A percentile compares a stretch with the other conserved stretches of the same genome.
phyloP scores from a whole-genome alignment of 2,888 invertebrate species.

The Parnassius smintheus region DNA sequence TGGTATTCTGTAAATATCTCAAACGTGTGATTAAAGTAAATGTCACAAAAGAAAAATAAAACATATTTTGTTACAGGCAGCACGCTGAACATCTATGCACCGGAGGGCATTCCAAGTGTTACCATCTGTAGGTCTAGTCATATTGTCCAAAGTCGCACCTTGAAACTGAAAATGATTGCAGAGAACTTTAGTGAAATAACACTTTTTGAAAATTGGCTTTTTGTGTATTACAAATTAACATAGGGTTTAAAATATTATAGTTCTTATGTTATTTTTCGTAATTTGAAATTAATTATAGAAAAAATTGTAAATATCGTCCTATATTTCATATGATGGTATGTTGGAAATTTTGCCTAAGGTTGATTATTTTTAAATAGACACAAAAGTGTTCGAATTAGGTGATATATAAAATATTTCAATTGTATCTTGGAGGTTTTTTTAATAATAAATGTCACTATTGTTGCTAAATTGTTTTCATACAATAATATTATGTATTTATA shows the following conservation, averaged over 20 bases:
- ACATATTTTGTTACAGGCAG: conserved; percentile 18
- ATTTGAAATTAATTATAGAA: conserved; percentile 39
- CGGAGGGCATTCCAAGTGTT: conserved; percentile 5
- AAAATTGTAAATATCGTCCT: conserved; percentile 48
- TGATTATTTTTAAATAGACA: conserved; percentile 29
- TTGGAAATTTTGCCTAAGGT: conserved; percentile 34
- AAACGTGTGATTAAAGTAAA: no score
- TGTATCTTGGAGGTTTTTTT: not conserved
- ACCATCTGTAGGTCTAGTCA: conserved; percentile 35
- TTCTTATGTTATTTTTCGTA: conserved; percentile 60
- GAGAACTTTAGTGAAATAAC: not conserved
- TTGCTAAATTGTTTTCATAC: conserved; percentile 14
- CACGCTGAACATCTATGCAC: conserved; percentile 6
- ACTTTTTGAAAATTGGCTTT: conserved; percentile 34
- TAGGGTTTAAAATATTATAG: conserved; percentile 32
- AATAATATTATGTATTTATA: not conserved
- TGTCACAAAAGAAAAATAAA: not conserved
- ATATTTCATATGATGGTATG: conserved; percentile 49
- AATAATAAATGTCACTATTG: conserved; percentile 1
- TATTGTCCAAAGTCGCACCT: conserved; percentile 33
- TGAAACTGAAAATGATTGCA: conserved; percentile 4
- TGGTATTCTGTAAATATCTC: no score
- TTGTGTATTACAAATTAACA: conserved; percentile 34
- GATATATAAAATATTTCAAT: conserved; percentile 8
- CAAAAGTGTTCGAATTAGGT: conserved; percentile 17